A percentile compares a stretch with the other conserved stretches of the same genome.
Conservation (phyloP, 2,113 vertebrate species). For the Silurus asotus region DNA sequence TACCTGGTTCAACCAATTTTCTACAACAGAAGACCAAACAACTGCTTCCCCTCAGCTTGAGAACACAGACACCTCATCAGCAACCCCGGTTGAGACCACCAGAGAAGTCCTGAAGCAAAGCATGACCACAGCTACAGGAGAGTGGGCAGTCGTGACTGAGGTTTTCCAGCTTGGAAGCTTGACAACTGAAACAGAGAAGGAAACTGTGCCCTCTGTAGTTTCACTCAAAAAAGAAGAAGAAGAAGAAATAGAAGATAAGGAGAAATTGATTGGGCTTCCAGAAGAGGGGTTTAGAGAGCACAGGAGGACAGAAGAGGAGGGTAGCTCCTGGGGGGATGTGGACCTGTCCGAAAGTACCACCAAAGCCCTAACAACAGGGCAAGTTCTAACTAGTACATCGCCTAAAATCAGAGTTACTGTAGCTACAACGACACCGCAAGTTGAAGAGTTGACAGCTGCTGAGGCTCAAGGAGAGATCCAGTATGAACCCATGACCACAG, state of each 20-base stretch:
- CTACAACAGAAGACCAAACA: constrained; percentile 8
- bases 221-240: constrained; percentile 31
- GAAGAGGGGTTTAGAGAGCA: constrained; percentile 51
- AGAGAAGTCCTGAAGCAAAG: not conserved
- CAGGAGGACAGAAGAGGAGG: constrained; percentile 62
- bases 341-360: constrained; percentile 5
- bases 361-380: not conserved
- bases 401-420: not conserved
- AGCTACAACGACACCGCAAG: not conserved
- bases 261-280: constrained; percentile 41
- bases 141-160: constrained; percentile 44
- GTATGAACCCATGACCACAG: constrained; percentile 64
- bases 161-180: not conserved
- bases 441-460: constrained; percentile 55
- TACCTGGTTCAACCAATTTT: constrained; percentile 23
- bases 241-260: not conserved
- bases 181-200: not conserved
- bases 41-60: not conserved
- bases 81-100: not conserved
- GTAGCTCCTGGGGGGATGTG: constrained; percentile 55
- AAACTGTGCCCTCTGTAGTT: not conserved
- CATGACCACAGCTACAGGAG: not conserved
- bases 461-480: constrained; percentile 73
- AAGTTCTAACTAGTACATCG: not conserved
- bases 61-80: not conserved